Conservation (phyloP, 2,113 vertebrate species). For the Cheirogaleus medius region DNA sequence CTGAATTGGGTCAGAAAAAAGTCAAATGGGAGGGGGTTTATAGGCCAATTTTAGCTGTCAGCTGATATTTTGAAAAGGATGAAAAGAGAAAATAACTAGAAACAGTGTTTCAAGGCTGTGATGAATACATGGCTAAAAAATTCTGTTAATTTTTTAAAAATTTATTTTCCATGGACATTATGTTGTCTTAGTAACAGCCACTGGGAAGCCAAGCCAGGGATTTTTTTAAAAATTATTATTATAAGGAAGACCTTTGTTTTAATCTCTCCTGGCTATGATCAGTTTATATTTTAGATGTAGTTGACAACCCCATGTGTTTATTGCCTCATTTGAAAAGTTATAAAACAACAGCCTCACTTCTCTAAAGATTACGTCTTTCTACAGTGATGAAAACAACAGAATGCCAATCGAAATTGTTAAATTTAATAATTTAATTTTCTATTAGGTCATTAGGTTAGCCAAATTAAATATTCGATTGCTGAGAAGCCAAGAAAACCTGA, state of each 20-base stretch:
- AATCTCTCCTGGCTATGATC: neutral
- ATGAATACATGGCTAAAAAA: neutral
- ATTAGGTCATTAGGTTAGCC: neutral
- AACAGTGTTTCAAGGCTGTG: neutral
- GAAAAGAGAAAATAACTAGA: neutral
- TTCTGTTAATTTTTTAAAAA: neutral
- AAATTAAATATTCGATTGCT: neutral
- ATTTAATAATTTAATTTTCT: constrained; percentile 48
- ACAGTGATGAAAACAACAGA: neutral
- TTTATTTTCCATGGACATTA: neutral
- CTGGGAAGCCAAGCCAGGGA: neutral
- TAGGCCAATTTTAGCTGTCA: constrained; percentile 43
- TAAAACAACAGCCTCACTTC: neutral
- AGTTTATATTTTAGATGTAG: neutral
- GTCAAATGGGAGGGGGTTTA: neutral
- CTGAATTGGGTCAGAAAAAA: constrained; percentile 59
- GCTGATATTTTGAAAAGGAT: constrained; percentile 40
- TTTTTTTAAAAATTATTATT: neutral
- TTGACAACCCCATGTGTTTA: neutral
- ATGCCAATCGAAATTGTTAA: neutral
- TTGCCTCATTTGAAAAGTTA: neutral
- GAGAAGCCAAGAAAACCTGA: neutral
- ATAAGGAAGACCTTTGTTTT: neutral
- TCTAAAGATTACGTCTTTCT: neutral
- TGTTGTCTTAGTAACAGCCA: neutral